These are phyloP conservation scores for Patella ulyssiponensis DNA, from an alignment of 2,888 invertebrate genomes.

Conservation along the genomic window DNA sequence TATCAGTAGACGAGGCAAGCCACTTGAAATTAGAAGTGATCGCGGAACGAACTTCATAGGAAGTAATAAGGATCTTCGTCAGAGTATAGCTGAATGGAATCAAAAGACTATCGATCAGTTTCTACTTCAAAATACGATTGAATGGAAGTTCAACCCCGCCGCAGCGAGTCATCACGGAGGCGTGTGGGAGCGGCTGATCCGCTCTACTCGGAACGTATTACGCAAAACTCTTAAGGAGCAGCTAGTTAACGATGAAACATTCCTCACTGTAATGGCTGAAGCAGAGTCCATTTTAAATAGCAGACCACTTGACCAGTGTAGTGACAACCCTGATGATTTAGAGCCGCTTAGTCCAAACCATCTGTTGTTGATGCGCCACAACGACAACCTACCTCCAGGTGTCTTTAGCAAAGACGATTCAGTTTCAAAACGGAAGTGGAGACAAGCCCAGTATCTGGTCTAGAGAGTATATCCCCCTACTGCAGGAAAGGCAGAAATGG, in stretches of 20 bases:
- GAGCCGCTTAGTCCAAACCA: conserved; percentile 33
- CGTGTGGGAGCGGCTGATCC: conserved; percentile 38
- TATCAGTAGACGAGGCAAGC: neutral
- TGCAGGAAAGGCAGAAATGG: conserved; percentile 2
- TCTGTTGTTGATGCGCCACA: conserved; percentile 21
- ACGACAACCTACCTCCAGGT: conserved; percentile 26
- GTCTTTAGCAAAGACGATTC: conserved; percentile 29
- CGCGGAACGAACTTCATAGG: neutral
- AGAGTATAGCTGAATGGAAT: neutral
- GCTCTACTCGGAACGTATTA: conserved; percentile 27
- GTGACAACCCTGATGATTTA: conserved; percentile 24
- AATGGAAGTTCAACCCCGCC: neutral
- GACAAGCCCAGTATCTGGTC: conserved; percentile 10
- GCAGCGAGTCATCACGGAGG: conserved; percentile 31
- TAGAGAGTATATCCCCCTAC: neutral
- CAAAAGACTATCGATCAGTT: neutral
- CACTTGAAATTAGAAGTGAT: neutral
- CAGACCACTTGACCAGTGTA: conserved; percentile 27
- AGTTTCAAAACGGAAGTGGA: conserved; percentile 32
- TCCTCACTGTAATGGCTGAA: conserved; percentile 13
- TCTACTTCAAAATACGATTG: neutral
- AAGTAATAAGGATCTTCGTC: neutral
- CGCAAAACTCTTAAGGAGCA: neutral
- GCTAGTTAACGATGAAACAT: neutral
- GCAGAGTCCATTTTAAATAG: conserved; percentile 30